Base-by-base conservation (phyloP, 2,888 invertebrate species). In the Thereva nobilitata region DNA sequence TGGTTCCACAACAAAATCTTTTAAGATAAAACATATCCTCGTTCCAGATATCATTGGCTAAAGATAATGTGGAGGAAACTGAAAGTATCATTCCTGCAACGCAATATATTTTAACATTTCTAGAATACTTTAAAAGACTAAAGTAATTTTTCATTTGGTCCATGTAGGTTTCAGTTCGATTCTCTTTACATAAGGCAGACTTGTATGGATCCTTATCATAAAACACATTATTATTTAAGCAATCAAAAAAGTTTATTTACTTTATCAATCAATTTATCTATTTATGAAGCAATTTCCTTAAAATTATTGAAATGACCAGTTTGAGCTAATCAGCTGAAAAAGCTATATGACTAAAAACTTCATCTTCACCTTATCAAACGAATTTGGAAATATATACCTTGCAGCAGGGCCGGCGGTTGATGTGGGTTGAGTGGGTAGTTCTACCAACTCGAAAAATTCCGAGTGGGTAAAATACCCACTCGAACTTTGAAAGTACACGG, bases 361-460 rank as follows among this genome's bases (percentile, higher is more conserved):
- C 8, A 65, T 45, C 53, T 59, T 64, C 53, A 68, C 53, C 59
- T 65, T 68, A n/a, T 67, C 52, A 44, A 64, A 64, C 41, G 49
- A 64, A 23, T 64, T 64, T 12, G 67, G 57, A 44, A 37, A 64
- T 9, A 67, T 67, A 52, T n/a, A n/a, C n/a, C n/a, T n/a, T n/a
- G n/a, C n/a, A n/a, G n/a, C n/a, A n/a, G n/a, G n/a, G n/a, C n/a
- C n/a, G n/a, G n/a, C n/a, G n/a, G n/a, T n/a, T n/a, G n/a, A n/a
- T n/a, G n/a, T n/a, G n/a, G n/a, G n/a, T n/a, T n/a, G n/a, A n/a
- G n/a, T n/a, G n/a, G n/a, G n/a, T n/a, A n/a, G n/a, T n/a, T n/a
- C n/a, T n/a, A n/a, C n/a, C n/a, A n/a, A n/a, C n/a, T n/a, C n/a
- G n/a, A n/a, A n/a, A n/a, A n/a, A n/a, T n/a, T n/a, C n/a, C n/a